Percentiles rank a stretch among this genome's conserved stretches.
These are phyloP conservation scores for Trichonephila clavipes DNA, from an alignment of 1,140 invertebrate species.

Conservation along the genomic window DNA sequence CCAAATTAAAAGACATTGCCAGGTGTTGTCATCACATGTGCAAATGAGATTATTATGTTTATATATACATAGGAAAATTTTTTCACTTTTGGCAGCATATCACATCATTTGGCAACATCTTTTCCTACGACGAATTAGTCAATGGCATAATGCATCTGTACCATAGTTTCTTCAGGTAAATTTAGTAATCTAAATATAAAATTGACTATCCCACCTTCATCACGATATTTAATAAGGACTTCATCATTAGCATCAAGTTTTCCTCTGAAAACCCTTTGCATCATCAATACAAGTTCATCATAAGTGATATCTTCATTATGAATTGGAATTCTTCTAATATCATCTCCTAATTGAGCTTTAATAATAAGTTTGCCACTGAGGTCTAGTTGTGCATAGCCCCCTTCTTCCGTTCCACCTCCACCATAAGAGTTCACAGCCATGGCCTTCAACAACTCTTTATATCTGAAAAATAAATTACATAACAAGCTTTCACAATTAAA, in stretches of 20 bases:
- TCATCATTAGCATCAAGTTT: slow-evolving; percentile 86
- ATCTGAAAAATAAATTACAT: background rate
- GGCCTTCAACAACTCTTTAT: background rate
- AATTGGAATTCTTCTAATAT: slow-evolving; percentile 87
- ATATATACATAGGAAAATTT: no score
- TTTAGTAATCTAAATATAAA: no score
- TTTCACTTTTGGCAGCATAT: no score
- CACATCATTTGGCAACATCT: no score
- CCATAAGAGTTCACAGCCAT: slow-evolving; percentile 73
- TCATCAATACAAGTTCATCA: slow-evolving; percentile 89
- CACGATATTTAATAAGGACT: slow-evolving; percentile 88
- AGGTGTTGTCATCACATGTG: no score
- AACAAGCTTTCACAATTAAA: no score
- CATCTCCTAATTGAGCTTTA: slow-evolving; percentile 86
- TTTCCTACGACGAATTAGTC: no score
- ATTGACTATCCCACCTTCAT: slow-evolving; percentile 84
- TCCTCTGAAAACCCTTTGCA: slow-evolving; percentile 88
- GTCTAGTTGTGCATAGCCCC: slow-evolving; percentile 80
- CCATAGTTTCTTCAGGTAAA: no score
- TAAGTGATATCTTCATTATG: slow-evolving; percentile 90
- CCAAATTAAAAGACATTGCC: no score
- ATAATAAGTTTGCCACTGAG: slow-evolving; percentile 84
- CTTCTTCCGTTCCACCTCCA: slow-evolving; percentile 71
- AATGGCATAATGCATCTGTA: no score
- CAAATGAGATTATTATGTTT: no score